phyloP scores from a whole-genome alignment of 2,113 vertebrate species.

The Mus pahari region DNA sequence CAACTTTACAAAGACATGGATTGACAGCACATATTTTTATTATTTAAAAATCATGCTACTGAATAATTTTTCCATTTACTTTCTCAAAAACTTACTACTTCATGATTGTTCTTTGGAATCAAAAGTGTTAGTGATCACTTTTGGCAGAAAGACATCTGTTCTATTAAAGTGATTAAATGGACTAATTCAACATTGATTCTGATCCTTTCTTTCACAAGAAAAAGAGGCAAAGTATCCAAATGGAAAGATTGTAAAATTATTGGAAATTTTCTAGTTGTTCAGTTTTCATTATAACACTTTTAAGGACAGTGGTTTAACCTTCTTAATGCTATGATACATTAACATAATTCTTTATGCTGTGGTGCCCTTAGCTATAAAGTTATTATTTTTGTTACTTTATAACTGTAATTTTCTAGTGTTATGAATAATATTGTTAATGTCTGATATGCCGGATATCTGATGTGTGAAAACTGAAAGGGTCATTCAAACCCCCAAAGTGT shows the following conservation, averaged over 20 bases:
- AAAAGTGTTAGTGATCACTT: neutral
- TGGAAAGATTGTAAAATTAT: constrained; percentile 40
- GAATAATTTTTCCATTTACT: neutral
- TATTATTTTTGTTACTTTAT: neutral
- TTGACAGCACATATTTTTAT: neutral
- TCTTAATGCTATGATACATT: neutral
- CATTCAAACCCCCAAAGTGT: too few relatives aligned
- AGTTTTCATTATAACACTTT: constrained; percentile 23
- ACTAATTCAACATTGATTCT: neutral
- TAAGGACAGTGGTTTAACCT: neutral
- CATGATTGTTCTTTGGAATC: neutral
- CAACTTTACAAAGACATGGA: neutral
- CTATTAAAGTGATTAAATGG: neutral
- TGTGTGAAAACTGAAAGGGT: neutral
- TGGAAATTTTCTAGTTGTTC: neutral
- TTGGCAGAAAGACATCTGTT: neutral
- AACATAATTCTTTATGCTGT: neutral
- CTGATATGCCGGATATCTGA: neutral
- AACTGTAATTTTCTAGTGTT: neutral
- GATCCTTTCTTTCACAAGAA: neutral
- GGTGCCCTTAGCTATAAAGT: neutral
- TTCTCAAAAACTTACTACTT: neutral
- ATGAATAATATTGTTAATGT: neutral
- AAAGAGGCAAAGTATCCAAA: neutral
- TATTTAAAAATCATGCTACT: neutral